Conservation (phyloP, 37 sponge, comb jelly and placozoan genomes). For the Trichoplax adhaerens region DNA sequence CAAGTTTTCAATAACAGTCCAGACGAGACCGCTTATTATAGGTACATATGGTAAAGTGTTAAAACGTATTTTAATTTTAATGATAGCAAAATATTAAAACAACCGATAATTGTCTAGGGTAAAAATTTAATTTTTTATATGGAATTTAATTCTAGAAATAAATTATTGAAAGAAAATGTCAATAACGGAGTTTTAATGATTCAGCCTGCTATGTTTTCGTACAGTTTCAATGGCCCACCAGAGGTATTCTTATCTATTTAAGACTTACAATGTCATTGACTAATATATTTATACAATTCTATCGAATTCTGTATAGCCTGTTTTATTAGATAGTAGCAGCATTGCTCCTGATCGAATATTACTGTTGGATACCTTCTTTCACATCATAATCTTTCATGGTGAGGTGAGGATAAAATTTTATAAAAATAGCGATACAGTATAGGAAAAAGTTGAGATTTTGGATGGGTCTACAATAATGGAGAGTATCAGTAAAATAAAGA, state of each 20-base stretch:
- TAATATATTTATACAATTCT: not conserved
- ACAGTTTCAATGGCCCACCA: conserved; percentile 91
- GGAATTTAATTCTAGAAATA: conserved; percentile 32
- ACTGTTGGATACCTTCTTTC: conserved; percentile 93
- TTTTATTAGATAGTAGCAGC: conserved; percentile 87
- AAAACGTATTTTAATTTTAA: not conserved
- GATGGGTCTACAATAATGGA: not conserved
- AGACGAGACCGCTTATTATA: conserved; percentile 90
- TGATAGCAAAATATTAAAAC: not conserved
- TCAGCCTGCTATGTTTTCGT: conserved; percentile 90
- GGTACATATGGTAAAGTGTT: conserved; percentile 12
- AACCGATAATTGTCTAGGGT: not conserved
- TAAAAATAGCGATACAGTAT: not conserved
- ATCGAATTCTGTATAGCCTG: conserved; percentile 44
- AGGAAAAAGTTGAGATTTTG: not conserved
- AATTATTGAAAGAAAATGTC: conserved; percentile 82
- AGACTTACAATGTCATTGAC: too few species aligned
- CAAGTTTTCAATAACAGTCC: conserved; percentile 99
- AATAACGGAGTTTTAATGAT: conserved; percentile 85
- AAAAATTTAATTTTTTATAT: not conserved
- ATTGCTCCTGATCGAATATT: conserved; percentile 84
- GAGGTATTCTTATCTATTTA: conserved; percentile 38
- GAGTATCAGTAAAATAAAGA: too few species aligned
- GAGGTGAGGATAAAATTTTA: conserved; percentile 29
- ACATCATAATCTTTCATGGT: conserved; percentile 92